These are phyloP conservation scores for Hirtodrosophila histrioides DNA, from an alignment of 2,888 invertebrate genomes.

Conservation along the genomic window DNA sequence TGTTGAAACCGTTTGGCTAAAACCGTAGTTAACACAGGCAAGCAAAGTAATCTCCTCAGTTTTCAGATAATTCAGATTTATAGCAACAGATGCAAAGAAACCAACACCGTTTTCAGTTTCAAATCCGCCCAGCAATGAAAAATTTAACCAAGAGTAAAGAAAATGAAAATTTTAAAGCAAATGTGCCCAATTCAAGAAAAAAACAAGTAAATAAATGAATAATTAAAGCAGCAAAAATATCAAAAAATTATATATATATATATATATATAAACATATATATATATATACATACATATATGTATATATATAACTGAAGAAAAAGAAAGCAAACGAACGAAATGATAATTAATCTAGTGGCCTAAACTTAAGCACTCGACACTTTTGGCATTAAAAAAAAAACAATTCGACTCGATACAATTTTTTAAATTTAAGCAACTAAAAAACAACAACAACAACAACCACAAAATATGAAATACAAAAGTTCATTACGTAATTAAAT, in stretches of 20 bases:
- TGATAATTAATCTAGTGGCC: conserved; percentile 48
- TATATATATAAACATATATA: conserved; percentile 27
- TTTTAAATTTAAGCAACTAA: conserved; percentile 50
- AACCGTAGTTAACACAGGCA: conserved; percentile 35
- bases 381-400: conserved; percentile 52
- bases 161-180: conserved; percentile 40
- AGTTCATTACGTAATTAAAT: conserved; percentile 41
- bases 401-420: conserved; percentile 44
- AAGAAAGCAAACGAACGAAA: conserved; percentile 18
- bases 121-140: conserved; percentile 68
- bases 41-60: conserved; percentile 40
- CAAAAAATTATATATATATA: conserved; percentile 58
- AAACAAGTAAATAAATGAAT: conserved; percentile 25
- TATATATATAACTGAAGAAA: conserved; percentile 30
- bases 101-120: conserved; percentile 73
- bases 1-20: conserved; percentile 15
- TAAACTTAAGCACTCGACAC: conserved; percentile 65
- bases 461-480: conserved; percentile 10
- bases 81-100: conserved; percentile 28
- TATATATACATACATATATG: conserved; percentile 15
- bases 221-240: conserved; percentile 72
- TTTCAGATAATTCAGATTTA: conserved; percentile 34
- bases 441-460: conserved; percentile 19
- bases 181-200: conserved; percentile 57
- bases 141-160: conserved; percentile 18